A percentile compares a stretch with the other conserved stretches of the same genome.
Conservation (phyloP, 2,113 vertebrate species). For the Pachycephala philippinensis region DNA sequence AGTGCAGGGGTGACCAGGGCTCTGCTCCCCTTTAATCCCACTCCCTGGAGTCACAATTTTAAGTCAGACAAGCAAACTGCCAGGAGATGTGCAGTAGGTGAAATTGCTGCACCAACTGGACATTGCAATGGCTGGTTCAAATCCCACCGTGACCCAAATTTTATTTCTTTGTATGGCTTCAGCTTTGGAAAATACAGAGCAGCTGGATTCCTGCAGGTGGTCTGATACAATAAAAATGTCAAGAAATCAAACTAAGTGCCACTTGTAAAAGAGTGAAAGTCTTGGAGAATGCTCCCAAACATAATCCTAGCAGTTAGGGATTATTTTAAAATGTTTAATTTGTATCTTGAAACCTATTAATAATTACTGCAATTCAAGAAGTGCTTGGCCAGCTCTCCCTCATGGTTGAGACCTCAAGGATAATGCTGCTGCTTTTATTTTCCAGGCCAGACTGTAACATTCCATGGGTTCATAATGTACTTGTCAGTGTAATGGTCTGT, state of each 20-base stretch:
- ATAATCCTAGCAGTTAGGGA: not conserved
- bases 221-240: not conserved
- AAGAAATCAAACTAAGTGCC: not conserved
- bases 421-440: slow-evolving; percentile 37
- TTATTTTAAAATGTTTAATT: not conserved
- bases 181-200: not conserved
- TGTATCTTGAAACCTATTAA: not conserved
- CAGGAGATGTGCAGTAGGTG: not conserved
- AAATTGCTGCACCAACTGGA: not conserved
- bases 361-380: not conserved
- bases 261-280: not conserved
- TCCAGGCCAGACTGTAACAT: slow-evolving; percentile 41
- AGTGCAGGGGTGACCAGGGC: not conserved
- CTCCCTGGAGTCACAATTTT: accelerated
- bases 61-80: not conserved
- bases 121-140: not conserved
- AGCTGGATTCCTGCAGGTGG: not conserved
- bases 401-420: not conserved
- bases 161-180: not conserved
- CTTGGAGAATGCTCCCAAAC: not conserved
- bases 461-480: slow-evolving; percentile 47
- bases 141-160: not conserved
- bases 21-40: not conserved
- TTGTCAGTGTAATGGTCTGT: slow-evolving; percentile 60
- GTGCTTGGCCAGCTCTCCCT: not conserved